Conservation (phyloP, 2,888 invertebrate genomes). For the Synergus laeviventris region DNA sequence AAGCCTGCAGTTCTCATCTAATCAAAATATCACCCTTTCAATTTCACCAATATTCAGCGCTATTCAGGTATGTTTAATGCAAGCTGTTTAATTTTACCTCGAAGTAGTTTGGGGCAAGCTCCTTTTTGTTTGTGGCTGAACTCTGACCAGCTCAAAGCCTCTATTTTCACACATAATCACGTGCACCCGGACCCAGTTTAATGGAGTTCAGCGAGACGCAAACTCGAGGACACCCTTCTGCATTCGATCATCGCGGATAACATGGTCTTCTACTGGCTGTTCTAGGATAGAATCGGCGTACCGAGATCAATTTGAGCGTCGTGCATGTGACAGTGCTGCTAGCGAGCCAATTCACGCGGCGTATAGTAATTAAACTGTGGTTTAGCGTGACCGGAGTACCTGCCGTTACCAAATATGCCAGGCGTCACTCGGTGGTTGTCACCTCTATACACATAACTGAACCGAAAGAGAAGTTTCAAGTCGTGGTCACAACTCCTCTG, state of each 20-base stretch:
- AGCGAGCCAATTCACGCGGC: conserved; percentile 70
- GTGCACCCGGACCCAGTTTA: conserved; percentile 55
- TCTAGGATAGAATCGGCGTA: conserved; percentile 41
- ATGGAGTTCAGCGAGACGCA: conserved; percentile 50
- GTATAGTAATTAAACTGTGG: conserved; percentile 73
- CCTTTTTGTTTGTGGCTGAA: conserved; percentile 22
- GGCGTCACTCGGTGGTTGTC: conserved; percentile 65
- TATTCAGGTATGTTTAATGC: background rate
- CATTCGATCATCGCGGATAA: conserved; percentile 28
- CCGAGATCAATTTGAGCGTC: conserved; percentile 70
- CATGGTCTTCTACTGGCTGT: conserved; percentile 41
- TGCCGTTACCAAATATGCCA: conserved; percentile 71
- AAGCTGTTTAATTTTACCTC: background rate
- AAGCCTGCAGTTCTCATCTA: too few species aligned
- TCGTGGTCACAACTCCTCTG: conserved; percentile 45
- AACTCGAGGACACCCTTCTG: conserved; percentile 44
- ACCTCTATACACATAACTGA: conserved; percentile 41
- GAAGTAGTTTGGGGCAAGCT: background rate
- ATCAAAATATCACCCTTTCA: background rate
- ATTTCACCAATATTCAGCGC: background rate
- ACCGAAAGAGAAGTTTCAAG: conserved; percentile 50
- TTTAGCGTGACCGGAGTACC: conserved; percentile 71
- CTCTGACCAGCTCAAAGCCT: background rate
- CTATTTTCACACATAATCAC: conserved; percentile 29
- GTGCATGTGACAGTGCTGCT: conserved; percentile 70